A percentile compares a stretch with the other conserved stretches of the same genome.
Evolutionary conservation across 2,888 invertebrate genomes (phyloP).

Genomic region (Ypsolopha sequella): DNA sequence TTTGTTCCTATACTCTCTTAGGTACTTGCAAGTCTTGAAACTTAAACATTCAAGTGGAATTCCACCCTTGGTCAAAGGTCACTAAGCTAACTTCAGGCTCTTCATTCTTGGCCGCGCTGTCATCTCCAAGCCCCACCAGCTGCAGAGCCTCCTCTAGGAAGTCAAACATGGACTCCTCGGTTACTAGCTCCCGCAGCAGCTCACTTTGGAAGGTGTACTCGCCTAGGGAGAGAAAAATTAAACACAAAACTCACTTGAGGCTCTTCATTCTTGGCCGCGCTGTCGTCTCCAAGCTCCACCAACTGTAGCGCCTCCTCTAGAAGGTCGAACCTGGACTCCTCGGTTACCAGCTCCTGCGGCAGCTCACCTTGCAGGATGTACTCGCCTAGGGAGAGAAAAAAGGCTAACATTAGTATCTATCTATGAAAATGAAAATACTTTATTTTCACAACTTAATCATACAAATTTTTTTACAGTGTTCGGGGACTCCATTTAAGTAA

Average conservation of each 20-base stretch:
- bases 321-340: constrained; percentile 74
- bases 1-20: too few species aligned
- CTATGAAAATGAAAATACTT: too few species aligned
- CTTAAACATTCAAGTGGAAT: too few species aligned
- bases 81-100: constrained; percentile 38
- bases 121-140: constrained; percentile 77
- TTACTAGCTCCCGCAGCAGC: constrained; percentile 61
- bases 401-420: too few species aligned
- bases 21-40: too few species aligned
- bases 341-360: constrained; percentile 62
- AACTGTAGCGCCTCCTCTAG: constrained; percentile 81
- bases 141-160: constrained; percentile 81
- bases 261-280: constrained; percentile 41
- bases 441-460: too few species aligned
- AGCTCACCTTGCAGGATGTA: constrained; percentile 71
- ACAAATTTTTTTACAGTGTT: too few species aligned
- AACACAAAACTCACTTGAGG: constrained; percentile 32
- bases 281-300: constrained; percentile 75
- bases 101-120: constrained; percentile 38
- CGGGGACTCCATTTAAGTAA: too few species aligned
- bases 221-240: constrained; percentile 41
- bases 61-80: constrained; percentile 32
- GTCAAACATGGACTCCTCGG: constrained; percentile 72
- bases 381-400: constrained; percentile 57
- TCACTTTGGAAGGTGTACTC: constrained; percentile 74